Evolutionary conservation across 1,140 invertebrate species (phyloP).

Genomic region (Drosophila biarmipes): DNA sequence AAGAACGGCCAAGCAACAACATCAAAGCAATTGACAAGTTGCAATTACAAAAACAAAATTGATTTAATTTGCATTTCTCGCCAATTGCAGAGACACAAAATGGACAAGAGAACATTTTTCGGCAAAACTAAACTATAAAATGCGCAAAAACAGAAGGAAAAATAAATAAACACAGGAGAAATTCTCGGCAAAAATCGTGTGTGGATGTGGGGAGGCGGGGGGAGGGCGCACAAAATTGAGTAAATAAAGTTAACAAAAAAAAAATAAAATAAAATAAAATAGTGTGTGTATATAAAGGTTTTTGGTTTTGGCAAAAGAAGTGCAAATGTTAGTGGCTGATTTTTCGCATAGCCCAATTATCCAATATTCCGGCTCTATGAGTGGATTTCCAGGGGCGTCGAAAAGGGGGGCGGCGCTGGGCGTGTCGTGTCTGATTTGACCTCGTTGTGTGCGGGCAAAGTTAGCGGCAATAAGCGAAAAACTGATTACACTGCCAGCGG

Average conservation of each 20-base stretch:
- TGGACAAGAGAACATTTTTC: slow-evolving; percentile 13
- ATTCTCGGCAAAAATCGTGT: background rate
- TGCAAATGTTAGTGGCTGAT: slow-evolving; percentile 48
- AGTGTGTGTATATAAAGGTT: background rate
- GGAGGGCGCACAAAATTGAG: background rate
- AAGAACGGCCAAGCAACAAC: slow-evolving; percentile 31
- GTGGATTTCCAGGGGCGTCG: background rate
- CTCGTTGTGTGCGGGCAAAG: slow-evolving; percentile 52
- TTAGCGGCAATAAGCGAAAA: slow-evolving; percentile 60
- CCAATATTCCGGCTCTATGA: slow-evolving; percentile 21
- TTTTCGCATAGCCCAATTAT: slow-evolving; percentile 54
- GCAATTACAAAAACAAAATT: slow-evolving; percentile 53
- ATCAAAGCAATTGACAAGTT: slow-evolving; percentile 65
- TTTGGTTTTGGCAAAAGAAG: slow-evolving; percentile 1
- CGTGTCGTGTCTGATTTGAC: slow-evolving; percentile 52
- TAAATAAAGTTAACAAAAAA: slow-evolving; percentile 5
- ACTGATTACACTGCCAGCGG: slow-evolving; percentile 60
- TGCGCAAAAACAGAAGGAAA: background rate
- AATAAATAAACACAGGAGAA: background rate
- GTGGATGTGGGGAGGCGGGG: too few species aligned
- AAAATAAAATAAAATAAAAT: too few species aligned
- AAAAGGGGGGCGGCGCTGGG: slow-evolving; percentile 4
- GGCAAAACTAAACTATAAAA: slow-evolving; percentile 5
- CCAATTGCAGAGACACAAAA: slow-evolving; percentile 46
- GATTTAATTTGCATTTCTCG: slow-evolving; percentile 62